Conservation (phyloP, 2,797 vertebrate genomes). For the Centropyge bicolor region DNA sequence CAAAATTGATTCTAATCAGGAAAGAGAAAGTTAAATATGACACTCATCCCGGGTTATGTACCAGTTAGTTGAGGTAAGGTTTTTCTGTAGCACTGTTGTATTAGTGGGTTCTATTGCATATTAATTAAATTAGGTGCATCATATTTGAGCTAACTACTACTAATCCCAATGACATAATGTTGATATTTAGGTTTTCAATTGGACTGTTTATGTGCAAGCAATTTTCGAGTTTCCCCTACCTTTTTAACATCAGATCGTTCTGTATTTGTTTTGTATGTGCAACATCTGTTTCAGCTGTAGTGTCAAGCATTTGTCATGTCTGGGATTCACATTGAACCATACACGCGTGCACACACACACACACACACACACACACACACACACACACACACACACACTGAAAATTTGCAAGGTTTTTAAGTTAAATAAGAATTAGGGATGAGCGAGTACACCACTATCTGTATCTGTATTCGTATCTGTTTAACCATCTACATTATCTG, state of each 20-base stretch:
- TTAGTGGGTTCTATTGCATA: not conserved
- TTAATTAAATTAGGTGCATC: not conserved
- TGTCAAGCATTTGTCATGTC: slow-evolving; percentile 31
- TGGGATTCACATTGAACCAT: slow-evolving; percentile 11
- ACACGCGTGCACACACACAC: not conserved
- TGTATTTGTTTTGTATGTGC: too few species aligned
- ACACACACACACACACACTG: not conserved
- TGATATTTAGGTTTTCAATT: not conserved
- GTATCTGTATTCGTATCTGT: too few species aligned
- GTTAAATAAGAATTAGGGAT: too few species aligned
- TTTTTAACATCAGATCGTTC: too few species aligned
- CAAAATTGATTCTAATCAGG: not conserved
- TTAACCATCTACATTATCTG: too few species aligned
- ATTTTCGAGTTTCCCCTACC: too few species aligned
- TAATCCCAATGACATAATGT: not conserved
- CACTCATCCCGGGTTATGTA: not conserved
- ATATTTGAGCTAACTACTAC: not conserved
- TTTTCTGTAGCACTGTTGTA: not conserved
- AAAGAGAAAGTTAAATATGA: slow-evolving; percentile 7
- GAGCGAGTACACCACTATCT: too few species aligned
- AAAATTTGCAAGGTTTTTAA: too few species aligned
- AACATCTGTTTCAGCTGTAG: slow-evolving; percentile 49
- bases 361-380: not conserved
- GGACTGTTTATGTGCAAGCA: not conserved
- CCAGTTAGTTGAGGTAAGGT: not conserved